Evolutionary conservation across 1,140 invertebrate genomes (phyloP).

Genomic region (Dendrolimus kikuchii): DNA sequence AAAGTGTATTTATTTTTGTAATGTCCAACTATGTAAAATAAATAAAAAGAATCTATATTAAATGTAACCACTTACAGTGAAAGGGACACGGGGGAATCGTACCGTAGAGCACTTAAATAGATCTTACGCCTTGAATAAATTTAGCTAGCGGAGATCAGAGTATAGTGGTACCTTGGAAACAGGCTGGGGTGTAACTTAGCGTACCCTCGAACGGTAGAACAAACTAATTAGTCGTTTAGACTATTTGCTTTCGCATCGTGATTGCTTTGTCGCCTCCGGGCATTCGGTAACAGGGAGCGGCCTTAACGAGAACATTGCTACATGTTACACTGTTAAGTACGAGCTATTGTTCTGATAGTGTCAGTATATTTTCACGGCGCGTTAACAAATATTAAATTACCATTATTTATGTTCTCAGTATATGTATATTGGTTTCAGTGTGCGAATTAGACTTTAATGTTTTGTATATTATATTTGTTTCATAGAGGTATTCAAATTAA

Average conservation of each 20-base stretch:
- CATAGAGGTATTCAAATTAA: too few species aligned
- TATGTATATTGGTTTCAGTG: too few species aligned
- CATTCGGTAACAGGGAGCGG: constrained; percentile 18
- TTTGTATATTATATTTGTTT: too few species aligned
- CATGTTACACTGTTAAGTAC: constrained; percentile 12
- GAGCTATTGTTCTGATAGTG: constrained; percentile 9
- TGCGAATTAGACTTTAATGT: too few species aligned
- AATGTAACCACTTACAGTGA: too few species aligned
- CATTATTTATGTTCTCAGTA: too few species aligned
- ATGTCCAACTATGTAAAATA: too few species aligned
- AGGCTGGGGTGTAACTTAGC: constrained; percentile 16
- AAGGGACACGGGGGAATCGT: too few species aligned
- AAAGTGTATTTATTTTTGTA: too few species aligned
- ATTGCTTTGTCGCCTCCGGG: constrained; percentile 45
- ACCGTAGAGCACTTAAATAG: too few species aligned
- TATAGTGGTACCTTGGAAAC: neutral
- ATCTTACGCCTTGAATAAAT: neutral
- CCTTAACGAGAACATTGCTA: constrained; percentile 17
- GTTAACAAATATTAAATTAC: neutral
- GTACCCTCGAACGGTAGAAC: constrained; percentile 31
- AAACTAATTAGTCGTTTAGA: constrained; percentile 64
- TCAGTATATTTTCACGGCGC: constrained; percentile 1
- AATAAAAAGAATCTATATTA: too few species aligned
- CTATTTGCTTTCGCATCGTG: constrained; percentile 47
- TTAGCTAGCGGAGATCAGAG: neutral